Conservation (phyloP, 2,113 vertebrate species). For the Triplophysa siluroides region DNA sequence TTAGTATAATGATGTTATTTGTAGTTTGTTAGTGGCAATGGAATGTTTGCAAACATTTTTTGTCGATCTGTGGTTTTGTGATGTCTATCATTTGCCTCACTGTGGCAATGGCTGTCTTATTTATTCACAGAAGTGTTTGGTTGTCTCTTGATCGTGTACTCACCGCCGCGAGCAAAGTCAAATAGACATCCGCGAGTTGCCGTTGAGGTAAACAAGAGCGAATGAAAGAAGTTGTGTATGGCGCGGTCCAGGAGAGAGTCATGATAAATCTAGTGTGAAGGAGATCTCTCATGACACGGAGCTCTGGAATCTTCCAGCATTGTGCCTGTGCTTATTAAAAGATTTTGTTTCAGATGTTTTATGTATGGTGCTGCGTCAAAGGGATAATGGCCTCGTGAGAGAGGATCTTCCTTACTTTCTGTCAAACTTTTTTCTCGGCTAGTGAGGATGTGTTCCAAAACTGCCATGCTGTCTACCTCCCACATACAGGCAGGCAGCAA, state of each 20-base stretch:
- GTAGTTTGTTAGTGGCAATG: too few relatives aligned
- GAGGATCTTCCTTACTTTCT: background rate
- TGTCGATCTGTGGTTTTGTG: too few relatives aligned
- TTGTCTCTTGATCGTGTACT: conserved; percentile 53
- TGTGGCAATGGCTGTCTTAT: conserved; percentile 56
- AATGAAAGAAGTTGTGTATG: conserved; percentile 61
- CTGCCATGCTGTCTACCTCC: background rate
- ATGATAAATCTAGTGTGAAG: conserved; percentile 61
- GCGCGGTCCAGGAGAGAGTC: conserved; percentile 52
- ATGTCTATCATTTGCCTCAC: conserved; percentile 22
- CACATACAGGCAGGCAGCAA: background rate
- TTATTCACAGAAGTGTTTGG: conserved; percentile 63
- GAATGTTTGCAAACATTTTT: too few relatives aligned
- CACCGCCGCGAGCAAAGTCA: conserved; percentile 59
- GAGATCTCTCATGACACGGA: conserved; percentile 53
- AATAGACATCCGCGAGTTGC: conserved; percentile 48
- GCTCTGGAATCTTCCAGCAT: conserved; percentile 50
- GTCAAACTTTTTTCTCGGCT: conserved; percentile 6
- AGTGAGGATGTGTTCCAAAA: background rate
- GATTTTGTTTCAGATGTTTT: background rate
- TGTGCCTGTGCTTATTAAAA: conserved; percentile 19
- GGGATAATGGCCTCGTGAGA: conserved; percentile 21
- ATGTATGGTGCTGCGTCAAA: conserved; percentile 7
- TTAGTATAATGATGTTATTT: too few relatives aligned
- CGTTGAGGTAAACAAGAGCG: conserved; percentile 68